Evolutionary conservation across 1,140 invertebrate genomes (phyloP), one percentile per base, ranked within the genome.

Genomic region (Drosophila navojoa): DNA sequence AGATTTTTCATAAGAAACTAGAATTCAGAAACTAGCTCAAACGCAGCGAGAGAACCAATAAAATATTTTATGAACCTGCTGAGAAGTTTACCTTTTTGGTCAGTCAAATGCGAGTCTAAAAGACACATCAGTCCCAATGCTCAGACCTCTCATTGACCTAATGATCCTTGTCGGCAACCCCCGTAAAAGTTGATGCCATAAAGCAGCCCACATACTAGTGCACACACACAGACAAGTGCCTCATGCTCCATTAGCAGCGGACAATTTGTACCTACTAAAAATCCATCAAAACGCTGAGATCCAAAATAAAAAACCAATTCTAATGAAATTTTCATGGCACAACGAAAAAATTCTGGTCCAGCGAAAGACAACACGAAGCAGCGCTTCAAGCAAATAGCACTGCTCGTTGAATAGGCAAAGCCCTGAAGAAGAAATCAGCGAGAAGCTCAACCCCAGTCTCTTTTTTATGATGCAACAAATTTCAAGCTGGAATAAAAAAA

Each of bases 261-360:
- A 79, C 84, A 89, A 87, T 77, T 87, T 87, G 84, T 84, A 79
- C 84, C 82, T 74, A 71, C 84, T 78, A 66, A 86, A 89, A 89
- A 87, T 87, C 84, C 73, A 87, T 89, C 82, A 87, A 79, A 77
- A 80, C 55, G 57, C 27, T 42, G 57, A 64, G 40, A 61, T 59
- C 84, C 79, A 89, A 84, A 84, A 87, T 89, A 89, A 87, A 87
- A 38, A 87, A 74, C 64, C 82, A 87, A 87, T 87, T 87, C 82
- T 76, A 89, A 89, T 87, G 84, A 87, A 87, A 87, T 87, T 87
- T 86, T 86, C 81, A 86, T 81, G 69, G 75, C 54, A 71, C 78
- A 66, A 45, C 64, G 53, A 44, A 69, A 64, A 57, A 58, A 64
- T 47, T 53, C 25, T 10, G 42, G 2, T 10, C 42, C 4, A 53